Evolutionary conservation across 2,888 invertebrate species (phyloP), one percentile per base, ranked within the genome.

Genomic region (Melinopterus prodromus): DNA sequence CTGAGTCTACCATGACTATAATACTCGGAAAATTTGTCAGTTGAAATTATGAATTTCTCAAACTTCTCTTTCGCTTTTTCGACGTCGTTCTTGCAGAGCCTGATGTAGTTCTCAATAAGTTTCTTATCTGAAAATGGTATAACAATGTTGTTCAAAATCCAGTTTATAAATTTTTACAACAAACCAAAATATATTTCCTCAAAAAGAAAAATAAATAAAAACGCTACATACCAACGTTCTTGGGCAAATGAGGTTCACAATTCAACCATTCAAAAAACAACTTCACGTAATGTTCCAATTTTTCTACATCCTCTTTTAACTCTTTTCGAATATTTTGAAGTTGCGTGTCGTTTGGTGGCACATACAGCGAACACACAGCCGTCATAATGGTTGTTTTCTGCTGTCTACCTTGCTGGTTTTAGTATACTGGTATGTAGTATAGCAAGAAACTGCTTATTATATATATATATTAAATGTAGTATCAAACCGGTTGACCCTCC

Each of bases 11-110:
- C 53, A 53, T 53, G 53, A 6, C 53, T 53, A 12, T 53, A 53
- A 12, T 53, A 53, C 12, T 53, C 9, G 9, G 53, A 53, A 53
- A 53, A 53, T 53, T 53, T 53, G 5, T 53, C 53, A 53, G 53
- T 74, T 35, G 26, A n/a, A 3, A 74, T 74, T 6, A 74, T 35
- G 35, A 92, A 93, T 83, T 92, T 90, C 86, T 94, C 93, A 79
- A 94, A 87, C 88, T 94, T 94, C 82, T 90, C 90, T 85, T 94
- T 92, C 7, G 93, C 92, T 80, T 91, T 91, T 84, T 93, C 92
- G 87, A 93, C 87, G 86, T 93, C 91, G 90, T 93, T 91, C 84
- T 94, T 93, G 86, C 92, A 92, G 0, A 92, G 93, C 15, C 93
- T 89, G 69, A 93, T 88, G 85, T 92, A 93, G 53, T 91, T 87